Evolutionary conservation across 2,113 vertebrate genomes (phyloP), one percentile per base, ranked within the genome.

Genomic region (Sander lucioperca): DNA sequence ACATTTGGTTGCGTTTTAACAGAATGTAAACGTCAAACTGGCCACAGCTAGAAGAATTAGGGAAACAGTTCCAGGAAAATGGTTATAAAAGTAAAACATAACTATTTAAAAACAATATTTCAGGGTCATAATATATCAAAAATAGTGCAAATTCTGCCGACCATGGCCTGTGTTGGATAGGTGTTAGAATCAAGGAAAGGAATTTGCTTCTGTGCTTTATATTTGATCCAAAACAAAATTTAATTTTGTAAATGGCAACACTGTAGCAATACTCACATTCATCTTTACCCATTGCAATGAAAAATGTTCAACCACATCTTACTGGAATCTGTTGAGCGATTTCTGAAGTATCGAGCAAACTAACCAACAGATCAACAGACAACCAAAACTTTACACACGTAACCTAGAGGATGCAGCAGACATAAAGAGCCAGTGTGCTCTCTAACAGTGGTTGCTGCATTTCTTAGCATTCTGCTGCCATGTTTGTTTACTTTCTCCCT

Each of bases 401-500:
- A 8, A 19, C 27, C 7, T 57, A 30, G 39, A 5, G 11, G 18
- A 18, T 19, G 47, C 54, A 67, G 27, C 7, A 27, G 12, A 59
- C 2, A 71, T 43, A 64, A 27, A 59, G 76, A 69, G 39, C 59
- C 23, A 18, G 70, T 15, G 19, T 6, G 51, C 43, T 80, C 36
- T 80, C 48, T 1, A 61, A 30, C 50, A 50, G 67, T 5, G 59
- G 53, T 62, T 25, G 30, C 78, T 73, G 74, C 73, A 33, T 79
- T 89, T 80, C 88, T 65, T 86, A 77, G 77, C 74, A 69, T 83
- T 79, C 76, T 56, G 82, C 90, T 91, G 92, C 92, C 91, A 81
- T 89, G 92, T 90, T 91, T 93, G 90, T 93, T 94, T 91, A 90
- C 89, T 78, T 75, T 87, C 86, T 90, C 87, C 76, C 90, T 92